Conservation (phyloP, 2,888 invertebrate genomes). For the Ceraclea dissimilis region DNA sequence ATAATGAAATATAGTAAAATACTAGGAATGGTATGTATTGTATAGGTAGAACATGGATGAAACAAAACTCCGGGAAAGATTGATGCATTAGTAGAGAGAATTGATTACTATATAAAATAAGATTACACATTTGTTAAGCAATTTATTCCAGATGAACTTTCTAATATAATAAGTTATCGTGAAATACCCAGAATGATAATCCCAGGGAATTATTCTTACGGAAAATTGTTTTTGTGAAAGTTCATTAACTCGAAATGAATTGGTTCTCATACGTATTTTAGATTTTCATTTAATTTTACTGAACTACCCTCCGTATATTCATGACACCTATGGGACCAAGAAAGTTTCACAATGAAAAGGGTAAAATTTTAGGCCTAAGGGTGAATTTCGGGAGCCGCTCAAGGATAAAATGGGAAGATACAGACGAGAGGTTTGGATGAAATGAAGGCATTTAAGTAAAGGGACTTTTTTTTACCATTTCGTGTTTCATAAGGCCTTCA, state of each 20-base stretch:
- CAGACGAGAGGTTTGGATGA: background rate
- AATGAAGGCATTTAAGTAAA: background rate
- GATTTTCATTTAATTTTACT: conserved; percentile 21
- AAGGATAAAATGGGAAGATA: background rate
- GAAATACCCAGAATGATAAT: background rate
- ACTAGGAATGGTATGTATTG: no score
- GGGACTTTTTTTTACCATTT: no score
- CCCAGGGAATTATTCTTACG: background rate
- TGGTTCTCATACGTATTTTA: conserved; percentile 16
- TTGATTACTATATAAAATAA: no score
- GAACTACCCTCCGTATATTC: background rate
- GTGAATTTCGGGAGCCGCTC: background rate
- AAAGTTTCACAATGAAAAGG: conserved; percentile 1
- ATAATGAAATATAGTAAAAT: no score
- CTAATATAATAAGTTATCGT: no score
- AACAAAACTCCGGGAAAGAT: no score
- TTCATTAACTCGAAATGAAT: conserved; percentile 24
- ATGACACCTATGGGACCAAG: conserved; percentile 2
- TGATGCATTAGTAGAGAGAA: no score
- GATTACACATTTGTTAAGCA: no score
- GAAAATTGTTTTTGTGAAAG: conserved; percentile 20
- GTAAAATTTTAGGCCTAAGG: background rate
- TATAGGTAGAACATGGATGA: no score
- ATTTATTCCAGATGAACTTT: no score
- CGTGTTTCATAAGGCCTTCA: no score